These are phyloP conservation scores for Panagrolaimus sp. DNA, from an alignment of 1,140 invertebrate genomes.

Conservation along the genomic window DNA sequence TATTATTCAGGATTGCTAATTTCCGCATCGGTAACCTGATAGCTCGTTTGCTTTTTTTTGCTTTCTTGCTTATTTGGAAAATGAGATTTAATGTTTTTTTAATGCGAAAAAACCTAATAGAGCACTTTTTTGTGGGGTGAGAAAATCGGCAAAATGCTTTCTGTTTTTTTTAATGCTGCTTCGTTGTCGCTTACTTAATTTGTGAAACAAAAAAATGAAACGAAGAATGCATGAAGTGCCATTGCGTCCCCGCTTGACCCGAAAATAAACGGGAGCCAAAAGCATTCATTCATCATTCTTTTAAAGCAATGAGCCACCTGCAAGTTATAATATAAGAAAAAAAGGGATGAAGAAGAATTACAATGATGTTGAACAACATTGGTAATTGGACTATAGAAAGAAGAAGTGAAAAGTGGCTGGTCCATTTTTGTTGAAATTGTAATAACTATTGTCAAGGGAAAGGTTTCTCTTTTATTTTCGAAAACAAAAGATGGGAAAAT, in stretches of 20 bases:
- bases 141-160: conserved; percentile 1
- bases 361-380: conserved; percentile 17
- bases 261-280: background rate
- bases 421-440: background rate
- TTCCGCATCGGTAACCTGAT: conserved; percentile 18
- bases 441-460: background rate
- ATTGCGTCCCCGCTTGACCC: background rate
- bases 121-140: background rate
- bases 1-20: conserved; percentile 14
- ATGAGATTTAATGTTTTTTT: no score
- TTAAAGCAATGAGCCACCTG: conserved; percentile 7
- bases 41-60: background rate
- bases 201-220: background rate
- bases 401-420: conserved; percentile 7
- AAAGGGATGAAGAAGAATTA: conserved; percentile 7
- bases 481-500: no score
- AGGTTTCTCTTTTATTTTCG: no score
- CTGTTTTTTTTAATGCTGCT: background rate
- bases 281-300: conserved; percentile 14
- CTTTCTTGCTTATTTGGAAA: no score
- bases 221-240: background rate
- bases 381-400: conserved; percentile 10
- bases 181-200: background rate
- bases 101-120: no score
- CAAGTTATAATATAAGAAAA: background rate